Conservation (phyloP, 1,140 invertebrate genomes). For the Ridgeia piscesae region DNA sequence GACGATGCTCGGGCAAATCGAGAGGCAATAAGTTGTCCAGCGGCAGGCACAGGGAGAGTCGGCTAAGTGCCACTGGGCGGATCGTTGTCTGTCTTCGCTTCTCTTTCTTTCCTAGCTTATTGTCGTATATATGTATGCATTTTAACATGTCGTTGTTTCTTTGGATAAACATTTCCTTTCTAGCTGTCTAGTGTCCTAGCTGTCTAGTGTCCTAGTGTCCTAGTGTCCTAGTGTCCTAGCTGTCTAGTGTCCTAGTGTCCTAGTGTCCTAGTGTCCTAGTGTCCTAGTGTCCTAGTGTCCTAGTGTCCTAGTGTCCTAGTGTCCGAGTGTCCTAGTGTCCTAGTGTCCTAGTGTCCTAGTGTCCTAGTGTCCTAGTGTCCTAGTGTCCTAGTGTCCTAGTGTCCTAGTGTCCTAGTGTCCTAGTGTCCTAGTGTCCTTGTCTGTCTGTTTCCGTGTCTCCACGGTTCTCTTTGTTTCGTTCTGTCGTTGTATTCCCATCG, state of each 20-base stretch:
- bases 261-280: not conserved
- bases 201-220: not conserved
- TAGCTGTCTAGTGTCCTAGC: not conserved
- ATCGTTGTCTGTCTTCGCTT: not conserved
- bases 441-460: not conserved
- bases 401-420: not conserved
- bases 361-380: not conserved
- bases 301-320: not conserved
- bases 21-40: not conserved
- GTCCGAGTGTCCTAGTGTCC: not conserved
- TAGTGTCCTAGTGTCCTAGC: not conserved
- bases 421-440: not conserved
- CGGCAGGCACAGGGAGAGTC: not conserved
- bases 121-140: not conserved
- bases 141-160: not conserved
- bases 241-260: not conserved
- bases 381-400: not conserved
- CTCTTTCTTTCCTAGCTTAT: not conserved
- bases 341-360: not conserved
- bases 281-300: not conserved
- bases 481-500: no score
- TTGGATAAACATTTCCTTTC: not conserved
- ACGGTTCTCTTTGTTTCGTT: not conserved
- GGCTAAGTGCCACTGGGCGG: not conserved
- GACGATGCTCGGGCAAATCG: not conserved